These are phyloP conservation scores for Aphelinus atriplicis DNA, from an alignment of 1,140 invertebrate genomes.

Conservation along the genomic window DNA sequence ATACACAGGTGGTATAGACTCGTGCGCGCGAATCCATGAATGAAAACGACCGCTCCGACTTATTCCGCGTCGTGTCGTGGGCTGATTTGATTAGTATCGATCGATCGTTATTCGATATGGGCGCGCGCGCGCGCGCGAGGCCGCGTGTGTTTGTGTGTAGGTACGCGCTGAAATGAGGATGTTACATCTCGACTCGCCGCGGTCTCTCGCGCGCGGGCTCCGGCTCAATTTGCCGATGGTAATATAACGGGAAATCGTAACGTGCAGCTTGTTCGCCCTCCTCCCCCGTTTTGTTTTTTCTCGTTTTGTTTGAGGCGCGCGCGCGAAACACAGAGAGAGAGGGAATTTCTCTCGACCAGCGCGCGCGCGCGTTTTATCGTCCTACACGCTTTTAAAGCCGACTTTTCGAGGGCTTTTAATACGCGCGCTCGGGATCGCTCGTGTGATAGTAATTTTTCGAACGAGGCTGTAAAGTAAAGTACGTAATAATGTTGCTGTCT, in stretches of 20 bases:
- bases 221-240: constrained; percentile 23
- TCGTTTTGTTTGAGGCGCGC: too few species aligned
- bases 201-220: background rate
- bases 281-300: background rate
- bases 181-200: constrained; percentile 3
- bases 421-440: background rate
- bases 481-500: constrained; percentile 9
- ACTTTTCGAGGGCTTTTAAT: constrained; percentile 7
- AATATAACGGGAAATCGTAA: constrained; percentile 28
- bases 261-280: background rate
- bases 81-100: too few species aligned
- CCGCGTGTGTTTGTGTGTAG: background rate
- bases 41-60: too few species aligned
- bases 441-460: constrained; percentile 13
- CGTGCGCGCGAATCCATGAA: too few species aligned
- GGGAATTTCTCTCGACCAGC: too few species aligned
- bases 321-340: too few species aligned
- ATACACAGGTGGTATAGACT: too few species aligned
- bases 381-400: background rate
- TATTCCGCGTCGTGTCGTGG: too few species aligned
- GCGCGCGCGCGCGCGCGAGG: background rate
- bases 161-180: constrained; percentile 23
- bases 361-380: background rate
- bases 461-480: constrained; percentile 6
- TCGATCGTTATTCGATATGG: too few species aligned